Evolutionary conservation across 2,888 invertebrate genomes (phyloP), one percentile per base, ranked within the genome.

Genomic region (Synergus gifuensis): DNA sequence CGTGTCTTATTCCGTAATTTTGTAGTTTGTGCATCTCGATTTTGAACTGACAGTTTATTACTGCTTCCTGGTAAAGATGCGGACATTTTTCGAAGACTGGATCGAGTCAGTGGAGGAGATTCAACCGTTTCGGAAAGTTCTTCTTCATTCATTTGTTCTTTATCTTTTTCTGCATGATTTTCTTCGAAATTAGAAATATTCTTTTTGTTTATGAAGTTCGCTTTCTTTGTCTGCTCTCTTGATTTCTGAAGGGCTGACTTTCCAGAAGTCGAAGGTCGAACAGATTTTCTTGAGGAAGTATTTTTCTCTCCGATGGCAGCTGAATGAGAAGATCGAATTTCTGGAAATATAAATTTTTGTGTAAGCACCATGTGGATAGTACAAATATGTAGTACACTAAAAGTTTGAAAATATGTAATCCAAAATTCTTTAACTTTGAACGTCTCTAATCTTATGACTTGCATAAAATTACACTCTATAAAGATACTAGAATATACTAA

Each of bases 1-100:
- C 42, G 76, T n/a, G 76, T 76, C 40, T 62, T 76, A 54, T 22
- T 54, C 16, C 16, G 42, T 11, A 40, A 1, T n/a, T 42, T 60
- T n/a, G 9, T 73, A 28, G 8, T 28, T 16, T 49, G 16, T 9
- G 8, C 8, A 8, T 49, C 28, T 14, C 49, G 14, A 14, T 69
- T 22, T 22, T 18, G n/a, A 12, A 22, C 22, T 22, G 60, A 22
- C 12, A 4, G 2, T 28, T 28, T 28, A 14, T 49, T 49, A 16
- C 16, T 49, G 16, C 49, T 14, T 16, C 1, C 46, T 12, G 2
- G 42, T 12, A 18, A 22, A 28, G 49, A 7, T 36, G 7, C 14
- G 16, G 69, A 73, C 36, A 36, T 36, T 36, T 73, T 8, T 36
- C 9, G 14, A 73, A 9, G 49, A 49, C 16, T 49, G 4, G 9